Evolutionary conservation across 1,140 invertebrate genomes (phyloP), one percentile per base, ranked within the genome.

Genomic region (Drosophila watanabei): DNA sequence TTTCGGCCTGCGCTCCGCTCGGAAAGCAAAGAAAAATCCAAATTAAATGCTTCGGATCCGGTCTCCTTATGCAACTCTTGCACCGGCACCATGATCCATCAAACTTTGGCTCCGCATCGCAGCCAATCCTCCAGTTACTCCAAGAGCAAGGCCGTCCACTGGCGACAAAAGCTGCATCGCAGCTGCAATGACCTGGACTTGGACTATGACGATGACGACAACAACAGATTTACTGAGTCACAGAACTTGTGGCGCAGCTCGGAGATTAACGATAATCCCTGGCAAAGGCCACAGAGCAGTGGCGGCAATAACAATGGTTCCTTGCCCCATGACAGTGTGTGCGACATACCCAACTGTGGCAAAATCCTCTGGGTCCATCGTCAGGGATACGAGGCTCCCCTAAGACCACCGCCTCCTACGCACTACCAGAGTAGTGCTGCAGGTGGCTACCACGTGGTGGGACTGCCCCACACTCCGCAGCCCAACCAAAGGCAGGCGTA

Each of bases 311-410:
- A 51, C 43, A 75, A 58, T 37, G 51, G 8, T n/a, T 20, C 45
- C 33, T 32, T 51, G 57, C 76, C 63, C 43, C 83, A 73, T 54
- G 76, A 52, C 35, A 82, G 86, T 54, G 64, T 66, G 37, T 93
- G 92, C 65, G 84, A 92, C 43, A 83, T 93, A 59, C 75, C 82
- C 46, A 93, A 93, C 61, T 93, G 92, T 35, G 92, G 92, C 45
- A 93, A 93, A 82, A 59, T 93, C 54, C 73, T 93, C 5, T 93
- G 92, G 92, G 30, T 93, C 41, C 79, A 80, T 48, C 80, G 83
- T 4, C 59, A 57, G 33, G 60, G 43, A 14, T 78, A 79, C 11
- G 77, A 79, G 3, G 66, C 79, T 16, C 77, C 75, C 5, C 49
- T 76, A 43, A 58, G 76, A 58, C 72, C 85, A 18, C 84, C 75